phyloP scores from a whole-genome alignment of 2,113 vertebrate species.

The Phyllostomus hastatus region DNA sequence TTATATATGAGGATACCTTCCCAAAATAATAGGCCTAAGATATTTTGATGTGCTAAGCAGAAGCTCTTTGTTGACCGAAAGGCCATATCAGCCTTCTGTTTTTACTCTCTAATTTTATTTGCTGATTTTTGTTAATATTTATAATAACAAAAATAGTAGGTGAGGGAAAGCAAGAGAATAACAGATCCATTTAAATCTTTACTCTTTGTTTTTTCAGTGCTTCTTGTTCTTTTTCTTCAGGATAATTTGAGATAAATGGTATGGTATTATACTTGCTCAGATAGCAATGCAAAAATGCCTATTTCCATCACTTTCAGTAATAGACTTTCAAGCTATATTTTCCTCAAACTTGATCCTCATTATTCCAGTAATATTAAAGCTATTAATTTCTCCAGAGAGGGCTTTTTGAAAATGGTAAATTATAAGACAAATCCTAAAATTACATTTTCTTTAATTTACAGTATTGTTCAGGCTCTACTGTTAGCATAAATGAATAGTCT shows the following conservation, averaged over 20 bases:
- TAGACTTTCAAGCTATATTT: slow-evolving; percentile 70
- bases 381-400: slow-evolving; percentile 63
- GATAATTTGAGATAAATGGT: slow-evolving; percentile 72
- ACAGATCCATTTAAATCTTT: slow-evolving; percentile 67
- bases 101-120: slow-evolving; percentile 67
- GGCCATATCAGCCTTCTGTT: slow-evolving; percentile 60
- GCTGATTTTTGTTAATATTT: slow-evolving; percentile 71
- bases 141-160: slow-evolving; percentile 74
- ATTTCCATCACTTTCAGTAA: slow-evolving; percentile 68
- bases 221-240: slow-evolving; percentile 63
- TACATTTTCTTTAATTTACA: slow-evolving; percentile 73
- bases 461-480: slow-evolving; percentile 69
- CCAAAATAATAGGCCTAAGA: slow-evolving; percentile 72
- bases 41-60: slow-evolving; percentile 71
- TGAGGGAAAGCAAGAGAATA: slow-evolving; percentile 66
- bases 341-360: slow-evolving; percentile 74
- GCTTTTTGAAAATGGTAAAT: slow-evolving; percentile 71
- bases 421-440: slow-evolving; percentile 67
- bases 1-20: slow-evolving; percentile 70
- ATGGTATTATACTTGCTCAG: slow-evolving; percentile 72
- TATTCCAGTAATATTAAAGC: slow-evolving; percentile 69
- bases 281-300: slow-evolving; percentile 68
- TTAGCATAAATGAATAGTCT: slow-evolving; percentile 71
- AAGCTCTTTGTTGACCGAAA: slow-evolving; percentile 72
- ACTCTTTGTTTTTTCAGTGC: slow-evolving; percentile 68